A percentile compares a stretch with the other conserved stretches of the same genome.
phyloP scores from a whole-genome alignment of 2,797 vertebrate species.

The Crenichthys baileyi region DNA sequence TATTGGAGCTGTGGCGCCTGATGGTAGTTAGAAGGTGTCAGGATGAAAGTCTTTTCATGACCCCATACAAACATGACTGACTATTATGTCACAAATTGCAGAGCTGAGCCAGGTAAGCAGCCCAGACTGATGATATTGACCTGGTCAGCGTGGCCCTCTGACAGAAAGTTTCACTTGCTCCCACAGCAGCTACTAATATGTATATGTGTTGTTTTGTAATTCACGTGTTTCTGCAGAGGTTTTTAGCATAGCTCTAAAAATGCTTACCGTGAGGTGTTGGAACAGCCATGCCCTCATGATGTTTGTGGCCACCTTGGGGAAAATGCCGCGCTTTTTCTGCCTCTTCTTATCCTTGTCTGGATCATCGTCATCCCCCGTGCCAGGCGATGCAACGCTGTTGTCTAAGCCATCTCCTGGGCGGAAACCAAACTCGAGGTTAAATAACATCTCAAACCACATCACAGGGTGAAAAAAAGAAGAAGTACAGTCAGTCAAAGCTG shows the following conservation, averaged over 20 bases:
- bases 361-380: constrained; percentile 97
- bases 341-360: constrained; percentile 99
- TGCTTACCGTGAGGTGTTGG: constrained; percentile 98
- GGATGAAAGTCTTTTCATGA: neutral
- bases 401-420: constrained; percentile 96
- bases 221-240: neutral
- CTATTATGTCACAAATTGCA: neutral
- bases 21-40: neutral
- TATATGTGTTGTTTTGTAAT: constrained; percentile 16
- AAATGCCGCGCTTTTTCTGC: constrained; percentile 99
- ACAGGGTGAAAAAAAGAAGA: constrained; percentile 41
- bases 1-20: neutral
- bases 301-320: constrained; percentile 99
- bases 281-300: constrained; percentile 99
- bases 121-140: constrained; percentile 75
- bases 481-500: constrained; percentile 33
- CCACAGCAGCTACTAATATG: constrained; percentile 38
- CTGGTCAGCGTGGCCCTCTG: constrained; percentile 67
- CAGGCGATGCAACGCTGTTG: constrained; percentile 98
- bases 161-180: constrained; percentile 49
- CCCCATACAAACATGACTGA: neutral
- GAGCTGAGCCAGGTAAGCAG: constrained; percentile 70
- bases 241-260: neutral
- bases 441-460: constrained; percentile 62
- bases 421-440: constrained; percentile 77